phyloP scores from a whole-genome alignment of 2,888 invertebrate species.

The Tipula helvola region DNA sequence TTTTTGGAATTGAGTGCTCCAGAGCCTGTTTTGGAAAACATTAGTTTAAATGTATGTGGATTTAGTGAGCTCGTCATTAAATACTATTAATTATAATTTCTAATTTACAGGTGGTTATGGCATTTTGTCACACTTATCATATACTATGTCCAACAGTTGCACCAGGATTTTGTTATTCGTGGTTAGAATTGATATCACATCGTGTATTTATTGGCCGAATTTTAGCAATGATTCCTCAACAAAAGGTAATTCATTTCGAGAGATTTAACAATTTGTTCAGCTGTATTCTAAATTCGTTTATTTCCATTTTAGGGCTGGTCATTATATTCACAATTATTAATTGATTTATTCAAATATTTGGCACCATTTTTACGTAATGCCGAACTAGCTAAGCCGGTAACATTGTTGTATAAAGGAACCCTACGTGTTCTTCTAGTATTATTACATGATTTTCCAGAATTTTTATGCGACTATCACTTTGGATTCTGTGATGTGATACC shows the following conservation, averaged over 20 bases:
- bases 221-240: conserved; percentile 79
- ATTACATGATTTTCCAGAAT: conserved; percentile 98
- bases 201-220: conserved; percentile 90
- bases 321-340: conserved; percentile 90
- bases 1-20: conserved; percentile 93
- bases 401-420: conserved; percentile 90
- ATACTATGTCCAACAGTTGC: conserved; percentile 85
- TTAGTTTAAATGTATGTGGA: conserved; percentile 51
- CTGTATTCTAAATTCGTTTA: conserved; percentile 16
- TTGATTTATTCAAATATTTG: conserved; percentile 92
- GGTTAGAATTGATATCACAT: conserved; percentile 96
- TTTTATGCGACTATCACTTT: conserved; percentile 97
- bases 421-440: conserved; percentile 87
- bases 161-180: conserved; percentile 95
- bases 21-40: conserved; percentile 84
- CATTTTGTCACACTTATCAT: conserved; percentile 92
- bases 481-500: conserved; percentile 99
- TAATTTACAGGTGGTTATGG: conserved; percentile 52
- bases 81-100: background rate
- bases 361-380: conserved; percentile 96
- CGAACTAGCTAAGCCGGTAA: conserved; percentile 87
- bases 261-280: background rate
- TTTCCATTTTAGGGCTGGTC: conserved; percentile 63
- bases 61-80: background rate
- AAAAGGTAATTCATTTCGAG: conserved; percentile 45